Conservation (phyloP, 2,888 invertebrate species). For the Epicampocera succincta region DNA sequence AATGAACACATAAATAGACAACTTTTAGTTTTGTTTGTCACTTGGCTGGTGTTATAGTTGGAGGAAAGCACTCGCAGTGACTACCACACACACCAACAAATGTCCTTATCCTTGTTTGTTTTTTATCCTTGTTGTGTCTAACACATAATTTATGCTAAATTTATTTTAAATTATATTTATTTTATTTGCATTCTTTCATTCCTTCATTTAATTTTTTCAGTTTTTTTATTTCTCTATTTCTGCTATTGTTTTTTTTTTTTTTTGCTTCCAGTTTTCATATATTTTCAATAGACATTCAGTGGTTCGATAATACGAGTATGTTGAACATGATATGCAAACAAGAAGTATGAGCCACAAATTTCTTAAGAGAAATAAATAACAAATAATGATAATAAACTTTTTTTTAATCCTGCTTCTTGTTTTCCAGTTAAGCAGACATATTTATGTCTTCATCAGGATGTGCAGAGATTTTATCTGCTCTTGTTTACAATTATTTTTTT, state of each 20-base stretch:
- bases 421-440: neutral
- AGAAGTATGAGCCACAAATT: slow-evolving; percentile 20
- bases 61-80: neutral
- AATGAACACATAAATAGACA: slow-evolving; percentile 30
- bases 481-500: too few relatives aligned
- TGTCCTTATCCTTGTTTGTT: neutral
- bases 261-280: slow-evolving; percentile 1
- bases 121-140: slow-evolving; percentile 48
- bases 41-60: slow-evolving; percentile 35
- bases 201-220: neutral
- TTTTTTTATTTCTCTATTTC: too few relatives aligned
- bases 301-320: neutral
- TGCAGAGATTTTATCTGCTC: too few relatives aligned
- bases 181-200: slow-evolving; percentile 8
- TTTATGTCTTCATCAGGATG: too few relatives aligned
- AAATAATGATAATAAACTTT: slow-evolving; percentile 35
- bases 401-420: slow-evolving; percentile 16
- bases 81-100: neutral
- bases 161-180: slow-evolving; percentile 58
- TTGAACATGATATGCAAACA: slow-evolving; percentile 25
- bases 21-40: slow-evolving; percentile 46
- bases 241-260: too few relatives aligned
- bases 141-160: slow-evolving; percentile 59
- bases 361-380: slow-evolving; percentile 17
- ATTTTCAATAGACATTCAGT: slow-evolving; percentile 15